Conservation (phyloP, 2,113 vertebrate species). For the Chlamydotis undulata region DNA sequence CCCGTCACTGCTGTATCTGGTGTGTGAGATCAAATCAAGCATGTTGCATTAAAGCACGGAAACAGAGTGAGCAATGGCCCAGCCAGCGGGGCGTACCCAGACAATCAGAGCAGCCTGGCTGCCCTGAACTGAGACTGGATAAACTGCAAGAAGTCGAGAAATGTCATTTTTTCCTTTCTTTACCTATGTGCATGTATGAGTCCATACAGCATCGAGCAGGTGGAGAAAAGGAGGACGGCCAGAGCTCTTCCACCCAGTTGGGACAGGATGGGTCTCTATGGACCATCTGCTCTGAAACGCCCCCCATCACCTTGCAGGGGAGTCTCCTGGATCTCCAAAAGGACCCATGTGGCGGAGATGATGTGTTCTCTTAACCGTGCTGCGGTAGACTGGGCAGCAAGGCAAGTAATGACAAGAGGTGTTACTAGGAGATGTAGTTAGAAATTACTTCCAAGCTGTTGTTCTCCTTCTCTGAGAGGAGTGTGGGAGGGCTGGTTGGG, state of each 20-base stretch:
- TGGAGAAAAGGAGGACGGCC: not conserved
- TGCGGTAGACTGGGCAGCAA: not conserved
- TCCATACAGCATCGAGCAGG: accelerated
- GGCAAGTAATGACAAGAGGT: not conserved
- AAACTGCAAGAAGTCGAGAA: not conserved
- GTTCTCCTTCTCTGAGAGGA: not conserved
- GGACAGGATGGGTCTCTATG: not conserved
- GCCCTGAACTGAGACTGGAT: not conserved
- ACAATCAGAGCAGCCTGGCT: not conserved
- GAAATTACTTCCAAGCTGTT: not conserved
- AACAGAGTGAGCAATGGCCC: not conserved
- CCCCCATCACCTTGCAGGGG: not conserved
- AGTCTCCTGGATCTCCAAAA: not conserved
- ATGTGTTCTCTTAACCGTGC: not conserved
- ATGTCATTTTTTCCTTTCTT: not conserved
- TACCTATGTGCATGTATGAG: not conserved
- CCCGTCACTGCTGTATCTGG: not conserved
- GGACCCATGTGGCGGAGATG: not conserved
- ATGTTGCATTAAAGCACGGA: not conserved
- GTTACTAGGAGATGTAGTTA: not conserved
- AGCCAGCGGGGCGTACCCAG: not conserved
- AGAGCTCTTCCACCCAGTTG: not conserved
- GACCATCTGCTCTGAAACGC: not conserved
- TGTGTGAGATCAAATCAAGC: not conserved
- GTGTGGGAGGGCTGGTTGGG: not conserved